Evolutionary conservation across 2,797 vertebrate species (phyloP).

Genomic region (Odontamblyopus rebecca): DNA sequence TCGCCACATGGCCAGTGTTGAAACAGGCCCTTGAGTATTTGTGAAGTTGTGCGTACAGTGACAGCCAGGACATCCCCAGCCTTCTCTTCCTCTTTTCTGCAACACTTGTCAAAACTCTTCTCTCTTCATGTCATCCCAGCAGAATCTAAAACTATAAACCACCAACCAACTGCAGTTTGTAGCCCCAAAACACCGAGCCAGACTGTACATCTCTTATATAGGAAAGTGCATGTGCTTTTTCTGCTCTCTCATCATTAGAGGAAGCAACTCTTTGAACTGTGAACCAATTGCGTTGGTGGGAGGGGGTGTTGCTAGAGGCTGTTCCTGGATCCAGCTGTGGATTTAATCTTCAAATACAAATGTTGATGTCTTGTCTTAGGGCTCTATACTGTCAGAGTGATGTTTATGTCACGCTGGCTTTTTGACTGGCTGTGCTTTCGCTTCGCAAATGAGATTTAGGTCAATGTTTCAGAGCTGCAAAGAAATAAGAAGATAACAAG

Average conservation of each 20-base stretch:
- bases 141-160: constrained; percentile 31
- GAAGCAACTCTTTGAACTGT: constrained; percentile 69
- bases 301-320: constrained; percentile 63
- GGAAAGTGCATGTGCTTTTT: background rate
- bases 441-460: background rate
- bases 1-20: background rate
- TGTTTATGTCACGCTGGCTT: constrained; percentile 9
- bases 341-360: constrained; percentile 41
- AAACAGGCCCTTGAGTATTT: background rate
- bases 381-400: constrained; percentile 32
- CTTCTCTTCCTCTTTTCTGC: constrained; percentile 37
- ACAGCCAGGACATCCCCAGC: constrained; percentile 46
- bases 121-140: constrained; percentile 33
- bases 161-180: constrained; percentile 14
- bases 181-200: constrained; percentile 45
- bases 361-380: constrained; percentile 35
- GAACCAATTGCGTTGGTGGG: constrained; percentile 62
- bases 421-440: background rate
- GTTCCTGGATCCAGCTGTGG: constrained; percentile 65
- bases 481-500: too few relatives aligned
- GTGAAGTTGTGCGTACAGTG: constrained; percentile 43
- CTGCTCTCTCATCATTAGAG: constrained; percentile 46
- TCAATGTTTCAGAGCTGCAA: background rate
- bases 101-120: constrained; percentile 26
- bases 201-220: constrained; percentile 21